These are phyloP conservation scores for Trachelus troglodyta DNA, from an alignment of 2,888 invertebrate species.

Conservation along the genomic window DNA sequence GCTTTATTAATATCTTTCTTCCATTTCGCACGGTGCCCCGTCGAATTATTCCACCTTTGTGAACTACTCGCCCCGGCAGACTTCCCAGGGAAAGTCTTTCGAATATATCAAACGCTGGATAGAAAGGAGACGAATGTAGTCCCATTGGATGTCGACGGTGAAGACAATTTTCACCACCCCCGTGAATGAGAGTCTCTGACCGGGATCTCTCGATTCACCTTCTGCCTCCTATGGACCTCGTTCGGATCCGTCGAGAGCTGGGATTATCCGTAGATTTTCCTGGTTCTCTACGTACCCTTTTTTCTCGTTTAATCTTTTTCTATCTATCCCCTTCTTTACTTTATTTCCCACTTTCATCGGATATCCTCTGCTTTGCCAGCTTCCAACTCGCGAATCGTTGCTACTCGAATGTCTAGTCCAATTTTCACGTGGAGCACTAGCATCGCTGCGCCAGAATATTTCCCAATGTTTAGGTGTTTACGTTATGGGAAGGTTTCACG, in stretches of 20 bases:
- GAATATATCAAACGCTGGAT: not conserved
- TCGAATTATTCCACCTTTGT: not conserved
- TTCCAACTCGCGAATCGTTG: not conserved
- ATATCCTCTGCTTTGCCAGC: not conserved
- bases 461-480: not conserved
- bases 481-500: not conserved
- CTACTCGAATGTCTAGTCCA: not conserved
- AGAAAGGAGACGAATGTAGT: not conserved
- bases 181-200: not conserved
- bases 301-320: not conserved
- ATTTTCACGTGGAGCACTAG: not conserved
- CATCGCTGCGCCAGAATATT: not conserved
- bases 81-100: not conserved
- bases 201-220: not conserved
- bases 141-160: not conserved
- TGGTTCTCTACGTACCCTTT: not conserved
- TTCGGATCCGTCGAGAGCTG: not conserved
- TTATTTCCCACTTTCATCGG: not conserved
- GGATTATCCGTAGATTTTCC: not conserved
- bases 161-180: not conserved
- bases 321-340: not conserved
- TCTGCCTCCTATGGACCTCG: not conserved
- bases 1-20: slow-evolving; percentile 3
- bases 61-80: not conserved
- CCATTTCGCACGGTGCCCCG: not conserved